Conservation (phyloP, 1,140 invertebrate species). For the Drosophila nebulosa region DNA sequence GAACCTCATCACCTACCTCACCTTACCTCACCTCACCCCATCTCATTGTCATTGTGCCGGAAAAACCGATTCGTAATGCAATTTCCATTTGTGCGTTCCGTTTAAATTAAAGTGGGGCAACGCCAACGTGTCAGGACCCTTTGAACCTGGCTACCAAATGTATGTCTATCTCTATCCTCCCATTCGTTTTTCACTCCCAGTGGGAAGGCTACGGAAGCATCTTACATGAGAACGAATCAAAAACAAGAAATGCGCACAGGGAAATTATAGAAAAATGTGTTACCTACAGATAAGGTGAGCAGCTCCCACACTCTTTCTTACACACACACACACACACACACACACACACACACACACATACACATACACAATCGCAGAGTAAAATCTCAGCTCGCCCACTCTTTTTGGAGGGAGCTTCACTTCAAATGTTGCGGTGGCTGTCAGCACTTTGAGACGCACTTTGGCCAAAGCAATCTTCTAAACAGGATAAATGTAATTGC, state of each 20-base stretch:
- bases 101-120: constrained; percentile 65
- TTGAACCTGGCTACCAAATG: constrained; percentile 21
- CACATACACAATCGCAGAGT: too few species aligned
- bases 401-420: background rate
- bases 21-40: background rate
- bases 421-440: constrained; percentile 39
- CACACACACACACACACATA: too few species aligned
- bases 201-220: constrained; percentile 9
- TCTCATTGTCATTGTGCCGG: background rate
- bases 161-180: constrained; percentile 7
- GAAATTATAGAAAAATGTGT: constrained; percentile 66
- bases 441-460: constrained; percentile 72
- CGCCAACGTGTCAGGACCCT: constrained; percentile 66
- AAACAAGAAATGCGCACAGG: constrained; percentile 69
- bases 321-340: background rate
- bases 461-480: constrained; percentile 78
- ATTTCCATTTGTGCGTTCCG: constrained; percentile 58
- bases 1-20: background rate
- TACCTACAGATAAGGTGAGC: constrained; percentile 44
- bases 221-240: constrained; percentile 74
- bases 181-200: background rate
- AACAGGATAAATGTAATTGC: constrained; percentile 81
- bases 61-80: constrained; percentile 21
- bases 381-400: background rate
- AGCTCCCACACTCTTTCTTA: background rate